Base-by-base conservation (phyloP, 2,888 invertebrate species). In the Nycteola revayana region DNA sequence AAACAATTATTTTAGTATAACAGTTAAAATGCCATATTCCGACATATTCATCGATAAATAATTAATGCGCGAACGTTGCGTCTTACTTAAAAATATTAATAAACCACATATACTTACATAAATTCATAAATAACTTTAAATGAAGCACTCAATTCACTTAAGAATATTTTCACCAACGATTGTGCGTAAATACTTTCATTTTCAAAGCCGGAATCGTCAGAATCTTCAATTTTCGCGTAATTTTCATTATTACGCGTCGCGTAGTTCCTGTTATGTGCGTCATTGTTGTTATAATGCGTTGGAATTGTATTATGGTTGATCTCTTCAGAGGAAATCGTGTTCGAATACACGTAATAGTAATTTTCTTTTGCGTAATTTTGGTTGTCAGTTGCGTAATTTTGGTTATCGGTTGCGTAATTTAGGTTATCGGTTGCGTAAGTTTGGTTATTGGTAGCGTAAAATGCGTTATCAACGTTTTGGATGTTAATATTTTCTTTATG, bases 21-120 rank as follows among this genome's bases (percentile, higher is more conserved):
- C n/a, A n/a, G n/a, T n/a, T n/a, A n/a, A n/a, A n/a, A n/a, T n/a
- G n/a, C n/a, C n/a, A n/a, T n/a, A n/a, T n/a, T n/a, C n/a, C n/a
- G n/a, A n/a, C n/a, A n/a, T n/a, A n/a, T n/a, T n/a, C n/a, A n/a
- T n/a, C n/a, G n/a, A n/a, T n/a, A n/a, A n/a, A n/a, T n/a, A n/a
- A n/a, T n/a, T n/a, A n/a, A n/a, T n/a, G n/a, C n/a, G n/a, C n/a
- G n/a, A n/a, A n/a, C n/a, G n/a, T n/a, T n/a, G n/a, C n/a, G n/a
- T n/a, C n/a, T n/a, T n/a, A n/a, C n/a, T n/a, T n/a, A n/a, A n/a
- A n/a, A n/a, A n/a, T n/a, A n/a, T n/a, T n/a, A n/a, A n/a, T n/a
- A n/a, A n/a, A n/a, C n/a, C n/a, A 10, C 6, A 28, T 20, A 38
- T 63, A 79, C 82, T 79, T 49, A 82, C 82, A 79, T 56, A 39